These are phyloP conservation scores for Brachirus orientalis DNA, from an alignment of 2,113 vertebrate species.

Conservation along the genomic window DNA sequence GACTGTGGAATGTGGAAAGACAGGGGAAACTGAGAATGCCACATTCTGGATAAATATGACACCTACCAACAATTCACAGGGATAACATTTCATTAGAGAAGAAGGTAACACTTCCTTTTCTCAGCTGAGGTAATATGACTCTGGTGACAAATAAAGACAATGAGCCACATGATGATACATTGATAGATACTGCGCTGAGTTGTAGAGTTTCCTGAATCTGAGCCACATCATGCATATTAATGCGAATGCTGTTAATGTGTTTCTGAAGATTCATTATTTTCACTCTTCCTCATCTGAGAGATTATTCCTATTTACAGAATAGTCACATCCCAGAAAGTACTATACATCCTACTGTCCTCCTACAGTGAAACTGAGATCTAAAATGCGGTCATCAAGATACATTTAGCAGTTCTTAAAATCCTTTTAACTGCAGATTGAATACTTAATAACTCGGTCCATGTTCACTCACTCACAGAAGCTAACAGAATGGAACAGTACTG, in stretches of 20 bases:
- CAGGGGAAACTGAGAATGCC: neutral
- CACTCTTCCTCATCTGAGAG: neutral
- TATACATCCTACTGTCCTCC: slow-evolving; percentile 1
- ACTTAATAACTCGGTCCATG: neutral
- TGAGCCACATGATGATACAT: slow-evolving; percentile 1
- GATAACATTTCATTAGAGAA: neutral
- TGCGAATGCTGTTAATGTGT: slow-evolving; percentile 1
- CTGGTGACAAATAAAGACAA: slow-evolving; percentile 2
- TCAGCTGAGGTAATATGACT: neutral
- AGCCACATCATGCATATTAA: neutral
- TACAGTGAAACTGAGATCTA: slow-evolving; percentile 8
- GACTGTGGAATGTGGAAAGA: neutral
- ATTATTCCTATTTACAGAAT: slow-evolving; percentile 24
- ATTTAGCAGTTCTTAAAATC: slow-evolving; percentile 29
- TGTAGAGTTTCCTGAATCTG: slow-evolving; percentile 1
- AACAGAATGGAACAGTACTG: no score
- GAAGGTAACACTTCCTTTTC: neutral
- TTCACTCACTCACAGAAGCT: neutral
- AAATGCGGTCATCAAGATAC: slow-evolving; percentile 18
- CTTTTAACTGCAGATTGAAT: slow-evolving; percentile 17
- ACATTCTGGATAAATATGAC: neutral
- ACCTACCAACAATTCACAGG: neutral
- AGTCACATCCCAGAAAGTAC: neutral
- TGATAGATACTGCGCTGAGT: no score
- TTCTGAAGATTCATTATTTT: neutral